These are phyloP conservation scores for Styela plicata DNA, from an alignment of 23 tunicate species.

Conservation along the genomic window DNA sequence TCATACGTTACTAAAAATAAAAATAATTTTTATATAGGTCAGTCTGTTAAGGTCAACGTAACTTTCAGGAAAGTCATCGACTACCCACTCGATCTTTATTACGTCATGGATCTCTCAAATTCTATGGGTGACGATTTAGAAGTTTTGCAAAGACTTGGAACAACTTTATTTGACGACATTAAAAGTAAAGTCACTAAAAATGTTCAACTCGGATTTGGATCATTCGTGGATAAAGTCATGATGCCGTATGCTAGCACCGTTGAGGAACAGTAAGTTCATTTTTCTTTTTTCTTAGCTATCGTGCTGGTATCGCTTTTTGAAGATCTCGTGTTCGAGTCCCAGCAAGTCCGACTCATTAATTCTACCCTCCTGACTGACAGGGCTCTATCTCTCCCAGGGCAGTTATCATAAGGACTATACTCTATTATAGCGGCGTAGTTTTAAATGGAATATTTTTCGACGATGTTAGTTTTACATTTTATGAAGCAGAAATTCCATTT, in stretches of 20 bases:
- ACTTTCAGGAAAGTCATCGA: conserved; percentile 68
- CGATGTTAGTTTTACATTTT: too few relatives aligned
- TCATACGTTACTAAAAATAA: too few relatives aligned
- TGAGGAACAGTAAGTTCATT: conserved; percentile 59
- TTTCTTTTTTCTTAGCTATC: too few relatives aligned
- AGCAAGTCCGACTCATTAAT: too few relatives aligned
- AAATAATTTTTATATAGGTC: conserved; percentile 1
- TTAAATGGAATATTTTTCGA: too few relatives aligned
- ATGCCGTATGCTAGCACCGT: conserved; percentile 86
- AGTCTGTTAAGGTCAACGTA: conserved; percentile 19
- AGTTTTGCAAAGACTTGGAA: conserved; percentile 49
- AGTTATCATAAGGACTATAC: too few relatives aligned
- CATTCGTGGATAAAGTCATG: conserved; percentile 81
- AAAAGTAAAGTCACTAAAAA: conserved; percentile 42
- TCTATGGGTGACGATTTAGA: conserved; percentile 85
- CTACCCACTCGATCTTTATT: conserved; percentile 88
- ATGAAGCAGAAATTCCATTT: too few relatives aligned
- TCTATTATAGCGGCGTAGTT: too few relatives aligned
- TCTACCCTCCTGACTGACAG: too few relatives aligned
- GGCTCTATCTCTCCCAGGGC: too few relatives aligned
- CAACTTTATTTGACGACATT: conserved; percentile 37
- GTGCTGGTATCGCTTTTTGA: too few relatives aligned
- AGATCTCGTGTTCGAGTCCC: too few relatives aligned
- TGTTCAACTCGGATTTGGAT: conserved; percentile 60
- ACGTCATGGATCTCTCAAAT: conserved; percentile 86